A percentile compares a stretch with the other conserved stretches of the same genome.
Conservation (phyloP, 2,888 invertebrate species). For the Halictus quadricinctus region DNA sequence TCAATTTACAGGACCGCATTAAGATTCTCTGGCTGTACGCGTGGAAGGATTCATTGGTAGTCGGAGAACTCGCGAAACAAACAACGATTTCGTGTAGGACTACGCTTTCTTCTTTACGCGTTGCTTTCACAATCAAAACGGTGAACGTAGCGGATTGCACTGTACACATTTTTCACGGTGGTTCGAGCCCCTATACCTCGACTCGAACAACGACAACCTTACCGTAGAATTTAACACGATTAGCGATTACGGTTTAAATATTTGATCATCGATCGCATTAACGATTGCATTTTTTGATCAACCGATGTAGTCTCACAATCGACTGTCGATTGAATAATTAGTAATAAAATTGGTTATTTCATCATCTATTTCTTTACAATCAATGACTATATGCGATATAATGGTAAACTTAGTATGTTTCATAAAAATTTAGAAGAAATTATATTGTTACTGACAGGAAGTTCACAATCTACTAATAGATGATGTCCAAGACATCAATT, state of each 20-base stretch:
- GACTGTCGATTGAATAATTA: neutral
- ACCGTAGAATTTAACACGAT: no score
- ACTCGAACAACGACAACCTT: neutral
- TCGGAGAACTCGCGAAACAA: constrained; percentile 29
- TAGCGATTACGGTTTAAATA: no score
- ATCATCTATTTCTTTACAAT: neutral
- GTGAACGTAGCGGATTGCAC: neutral
- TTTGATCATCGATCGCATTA: no score
- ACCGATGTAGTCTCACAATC: neutral
- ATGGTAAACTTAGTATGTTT: neutral
- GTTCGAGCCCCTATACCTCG: neutral
- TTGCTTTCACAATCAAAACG: constrained; percentile 26
- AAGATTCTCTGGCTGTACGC: constrained; percentile 60
- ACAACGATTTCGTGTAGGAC: constrained; percentile 30
- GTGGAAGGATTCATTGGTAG: constrained; percentile 45
- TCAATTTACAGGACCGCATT: constrained; percentile 70
- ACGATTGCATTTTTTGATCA: neutral
- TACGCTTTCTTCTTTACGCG: constrained; percentile 17
- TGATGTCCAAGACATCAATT: neutral
- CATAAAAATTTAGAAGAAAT: neutral
- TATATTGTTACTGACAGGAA: neutral
- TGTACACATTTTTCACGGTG: neutral
- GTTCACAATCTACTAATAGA: neutral
- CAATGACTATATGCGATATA: neutral
- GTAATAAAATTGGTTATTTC: neutral